These are phyloP conservation scores for Rhodophaea formosa DNA, from an alignment of 2,888 invertebrate species.

Conservation along the genomic window DNA sequence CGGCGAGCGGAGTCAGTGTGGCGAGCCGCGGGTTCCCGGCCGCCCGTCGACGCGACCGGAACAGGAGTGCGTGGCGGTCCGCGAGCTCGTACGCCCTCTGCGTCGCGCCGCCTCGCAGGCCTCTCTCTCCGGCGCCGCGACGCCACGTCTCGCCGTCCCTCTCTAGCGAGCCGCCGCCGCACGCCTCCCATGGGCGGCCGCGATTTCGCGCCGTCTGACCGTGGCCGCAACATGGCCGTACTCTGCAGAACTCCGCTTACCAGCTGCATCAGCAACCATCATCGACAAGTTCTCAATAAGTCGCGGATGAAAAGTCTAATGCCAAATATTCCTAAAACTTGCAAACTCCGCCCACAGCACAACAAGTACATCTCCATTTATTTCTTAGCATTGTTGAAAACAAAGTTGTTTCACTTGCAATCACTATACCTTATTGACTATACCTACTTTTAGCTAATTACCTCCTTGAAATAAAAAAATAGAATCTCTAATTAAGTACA, in stretches of 20 bases:
- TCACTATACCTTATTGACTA: too few relatives aligned
- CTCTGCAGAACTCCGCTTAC: slow-evolving; percentile 53
- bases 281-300: slow-evolving; percentile 24
- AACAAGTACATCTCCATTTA: too few relatives aligned
- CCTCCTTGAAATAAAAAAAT: too few relatives aligned
- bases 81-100: slow-evolving; percentile 78
- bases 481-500: too few relatives aligned
- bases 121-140: slow-evolving; percentile 55
- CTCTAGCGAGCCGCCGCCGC: slow-evolving; percentile 60
- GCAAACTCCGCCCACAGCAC: slow-evolving; percentile 5
- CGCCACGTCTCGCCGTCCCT: slow-evolving; percentile 50
- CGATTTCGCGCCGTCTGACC: slow-evolving; percentile 74
- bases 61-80: slow-evolving; percentile 76
- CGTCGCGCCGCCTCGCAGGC: slow-evolving; percentile 80
- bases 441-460: too few relatives aligned
- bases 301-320: background rate
- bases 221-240: slow-evolving; percentile 75
- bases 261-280: slow-evolving; percentile 50
- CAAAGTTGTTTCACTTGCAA: too few relatives aligned
- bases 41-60: slow-evolving; percentile 80
- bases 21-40: slow-evolving; percentile 76
- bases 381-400: too few relatives aligned
- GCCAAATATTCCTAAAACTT: background rate
- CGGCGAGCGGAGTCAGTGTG: slow-evolving; percentile 68
- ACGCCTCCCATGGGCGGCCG: slow-evolving; percentile 81